phyloP scores from a whole-genome alignment of 2,113 vertebrate species.

The Thomomys bottae region DNA sequence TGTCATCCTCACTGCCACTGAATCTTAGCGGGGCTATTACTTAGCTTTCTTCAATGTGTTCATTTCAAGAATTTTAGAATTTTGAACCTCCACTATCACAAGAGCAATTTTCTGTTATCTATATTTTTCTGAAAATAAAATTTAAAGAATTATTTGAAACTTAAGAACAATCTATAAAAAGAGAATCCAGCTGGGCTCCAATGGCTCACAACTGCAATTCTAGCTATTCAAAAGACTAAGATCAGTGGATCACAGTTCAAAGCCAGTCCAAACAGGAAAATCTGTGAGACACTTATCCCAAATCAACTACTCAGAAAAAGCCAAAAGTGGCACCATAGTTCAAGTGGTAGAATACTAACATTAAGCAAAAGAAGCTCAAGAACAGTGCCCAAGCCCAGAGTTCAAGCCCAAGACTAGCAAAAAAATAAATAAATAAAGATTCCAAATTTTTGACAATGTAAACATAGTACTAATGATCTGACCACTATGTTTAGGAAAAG shows the following conservation, averaged over 20 bases:
- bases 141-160: not conserved
- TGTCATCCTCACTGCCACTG: not conserved
- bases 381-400: no score
- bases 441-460: not conserved
- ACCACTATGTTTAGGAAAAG: not conserved
- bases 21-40: not conserved
- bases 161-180: not conserved
- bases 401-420: no score
- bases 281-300: no score
- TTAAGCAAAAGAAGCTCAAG: no score
- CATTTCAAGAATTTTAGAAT: conserved; percentile 3
- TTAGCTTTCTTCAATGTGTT: not conserved
- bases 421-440: not conserved
- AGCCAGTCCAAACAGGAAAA: no score
- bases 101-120: not conserved
- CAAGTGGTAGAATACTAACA: no score
- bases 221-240: no score
- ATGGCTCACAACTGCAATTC: no score
- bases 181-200: no score
- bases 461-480: not conserved
- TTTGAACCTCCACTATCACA: not conserved
- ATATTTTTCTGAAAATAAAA: not conserved
- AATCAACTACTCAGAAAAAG: no score
- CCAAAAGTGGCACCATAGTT: no score
- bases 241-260: no score